These are phyloP conservation scores for Drosophila multiciliata DNA, from an alignment of 2,888 invertebrate species.

Conservation along the genomic window DNA sequence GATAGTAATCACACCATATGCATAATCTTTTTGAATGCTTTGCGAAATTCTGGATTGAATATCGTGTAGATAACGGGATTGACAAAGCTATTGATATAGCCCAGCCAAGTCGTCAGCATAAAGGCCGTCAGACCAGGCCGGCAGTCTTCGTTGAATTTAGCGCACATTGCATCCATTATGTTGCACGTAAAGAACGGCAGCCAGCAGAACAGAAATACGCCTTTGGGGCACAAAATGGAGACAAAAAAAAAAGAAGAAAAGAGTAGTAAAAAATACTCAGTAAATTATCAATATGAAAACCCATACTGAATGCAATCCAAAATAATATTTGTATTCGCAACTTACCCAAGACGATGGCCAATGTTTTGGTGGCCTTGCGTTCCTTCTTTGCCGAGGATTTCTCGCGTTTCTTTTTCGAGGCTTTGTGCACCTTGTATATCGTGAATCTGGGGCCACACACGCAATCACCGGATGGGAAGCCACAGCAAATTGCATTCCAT, in stretches of 20 bases:
- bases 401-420: constrained; percentile 96
- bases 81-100: constrained; percentile 98
- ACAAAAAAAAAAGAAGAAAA: constrained; percentile 4
- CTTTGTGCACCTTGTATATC: constrained; percentile 97
- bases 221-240: constrained; percentile 86
- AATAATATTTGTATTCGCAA: constrained; percentile 30
- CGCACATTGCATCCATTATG: constrained; percentile 98
- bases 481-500: constrained; percentile 45
- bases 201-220: constrained; percentile 99
- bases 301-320: not conserved
- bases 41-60: constrained; percentile 98
- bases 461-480: constrained; percentile 51
- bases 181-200: constrained; percentile 99
- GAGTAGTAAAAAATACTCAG: not conserved
- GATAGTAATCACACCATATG: constrained; percentile 86
- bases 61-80: constrained; percentile 98
- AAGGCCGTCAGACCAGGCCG: constrained; percentile 95
- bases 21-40: constrained; percentile 98
- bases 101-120: constrained; percentile 98
- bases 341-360: constrained; percentile 99
- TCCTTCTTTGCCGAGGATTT: constrained; percentile 97
- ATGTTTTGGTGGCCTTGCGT: constrained; percentile 98
- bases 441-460: constrained; percentile 88
- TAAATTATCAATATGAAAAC: not conserved
- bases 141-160: constrained; percentile 91